Percentiles rank a stretch among this genome's conserved stretches.
These are phyloP conservation scores for Spatulosminthurus flaviceps DNA, from an alignment of 2,888 invertebrate genomes.

Conservation along the genomic window DNA sequence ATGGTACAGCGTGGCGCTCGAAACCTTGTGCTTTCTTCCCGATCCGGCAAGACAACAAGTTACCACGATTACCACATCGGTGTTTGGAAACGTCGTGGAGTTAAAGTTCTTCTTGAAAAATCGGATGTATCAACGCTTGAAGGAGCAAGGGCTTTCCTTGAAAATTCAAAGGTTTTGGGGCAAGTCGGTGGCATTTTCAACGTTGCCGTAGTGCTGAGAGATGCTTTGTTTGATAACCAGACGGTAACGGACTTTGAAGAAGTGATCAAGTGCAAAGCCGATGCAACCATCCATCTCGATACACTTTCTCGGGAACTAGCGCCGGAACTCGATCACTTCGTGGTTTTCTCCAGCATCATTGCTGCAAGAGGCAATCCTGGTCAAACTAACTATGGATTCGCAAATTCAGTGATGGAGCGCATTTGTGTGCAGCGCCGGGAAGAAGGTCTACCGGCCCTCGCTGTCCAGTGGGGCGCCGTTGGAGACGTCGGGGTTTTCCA, in stretches of 20 bases:
- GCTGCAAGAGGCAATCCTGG: conserved; percentile 72
- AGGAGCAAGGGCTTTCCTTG: conserved; percentile 65
- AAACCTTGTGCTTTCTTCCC: conserved; percentile 81
- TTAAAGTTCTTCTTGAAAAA: conserved; percentile 72
- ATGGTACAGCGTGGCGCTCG: conserved; percentile 82
- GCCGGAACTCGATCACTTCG: conserved; percentile 67
- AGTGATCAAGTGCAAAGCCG: conserved; percentile 68
- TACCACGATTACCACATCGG: conserved; percentile 80
- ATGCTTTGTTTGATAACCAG: conserved; percentile 68
- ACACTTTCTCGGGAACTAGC: conserved; percentile 67
- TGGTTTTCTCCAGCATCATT: conserved; percentile 71
- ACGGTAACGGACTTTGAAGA: conserved; percentile 66
- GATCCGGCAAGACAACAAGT: conserved; percentile 80
- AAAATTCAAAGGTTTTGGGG: not conserved
- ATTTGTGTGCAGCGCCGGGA: conserved; percentile 68
- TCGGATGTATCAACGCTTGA: conserved; percentile 65
- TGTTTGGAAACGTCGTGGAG: conserved; percentile 72
- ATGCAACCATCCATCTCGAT: conserved; percentile 69
- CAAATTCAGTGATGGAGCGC: conserved; percentile 72
- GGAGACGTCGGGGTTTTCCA: conserved; percentile 71
- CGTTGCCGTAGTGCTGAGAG: conserved; percentile 70
- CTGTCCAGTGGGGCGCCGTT: conserved; percentile 73
- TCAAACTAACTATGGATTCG: conserved; percentile 72
- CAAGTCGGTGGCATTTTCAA: conserved; percentile 71
- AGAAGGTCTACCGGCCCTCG: conserved; percentile 68